These are phyloP conservation scores for Mycteria americana DNA, from an alignment of 2,797 vertebrate species.

Conservation along the genomic window DNA sequence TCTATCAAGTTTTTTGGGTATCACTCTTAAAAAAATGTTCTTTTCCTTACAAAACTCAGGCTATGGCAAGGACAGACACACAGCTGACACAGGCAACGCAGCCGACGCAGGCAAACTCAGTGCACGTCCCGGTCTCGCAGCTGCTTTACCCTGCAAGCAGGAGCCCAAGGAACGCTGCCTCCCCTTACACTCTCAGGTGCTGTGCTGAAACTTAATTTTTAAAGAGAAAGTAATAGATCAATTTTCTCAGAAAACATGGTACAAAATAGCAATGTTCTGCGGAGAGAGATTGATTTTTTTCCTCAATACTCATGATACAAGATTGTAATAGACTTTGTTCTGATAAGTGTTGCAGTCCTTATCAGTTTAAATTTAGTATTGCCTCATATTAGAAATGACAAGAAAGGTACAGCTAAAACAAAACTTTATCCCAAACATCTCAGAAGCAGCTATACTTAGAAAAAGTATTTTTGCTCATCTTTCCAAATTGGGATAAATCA, in stretches of 20 bases:
- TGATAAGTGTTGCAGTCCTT: not conserved
- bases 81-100: not conserved
- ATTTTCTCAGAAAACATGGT: not conserved
- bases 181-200: not conserved
- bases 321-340: not conserved
- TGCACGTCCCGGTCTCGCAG: rapidly evolving
- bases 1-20: not conserved
- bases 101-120: not conserved
- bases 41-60: not conserved
- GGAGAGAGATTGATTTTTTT: not conserved
- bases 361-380: not conserved
- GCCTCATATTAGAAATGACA: not conserved
- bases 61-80: not conserved
- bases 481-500: not conserved
- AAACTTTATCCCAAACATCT: not conserved
- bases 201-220: not conserved
- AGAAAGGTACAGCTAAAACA: not conserved
- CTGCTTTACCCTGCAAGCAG: not conserved
- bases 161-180: not conserved
- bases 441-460: not conserved
- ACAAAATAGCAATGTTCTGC: not conserved
- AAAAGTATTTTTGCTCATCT: not conserved
- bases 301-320: not conserved
- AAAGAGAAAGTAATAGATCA: not conserved
- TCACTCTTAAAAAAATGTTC: not conserved